Evolutionary conservation across 2,797 vertebrate species (phyloP), one percentile per base, ranked within the genome.

Genomic region (Oreortyx pictus): DNA sequence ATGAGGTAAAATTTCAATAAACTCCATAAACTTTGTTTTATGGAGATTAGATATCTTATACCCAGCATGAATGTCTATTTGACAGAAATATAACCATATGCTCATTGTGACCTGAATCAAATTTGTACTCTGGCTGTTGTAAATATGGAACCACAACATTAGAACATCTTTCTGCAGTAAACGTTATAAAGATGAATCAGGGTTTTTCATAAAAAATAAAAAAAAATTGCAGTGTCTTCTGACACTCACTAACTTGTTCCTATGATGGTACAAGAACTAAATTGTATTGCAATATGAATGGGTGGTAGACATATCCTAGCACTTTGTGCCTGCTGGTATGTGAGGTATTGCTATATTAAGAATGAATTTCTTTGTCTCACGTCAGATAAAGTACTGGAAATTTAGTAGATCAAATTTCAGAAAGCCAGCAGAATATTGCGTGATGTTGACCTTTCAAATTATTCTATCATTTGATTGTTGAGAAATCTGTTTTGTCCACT

Each of bases 381-480:
- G 46, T 85, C 88, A 68, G 50, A 78, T 59, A 64, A 68, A 67
- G 29, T 64, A 62, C 73, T 68, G 80, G 72, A 92, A 79, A 80
- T 95, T 71, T 52, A 62, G 35, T 78, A 56, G 59, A 44, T 39
- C 31, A 72, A 31, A 37, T 70, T 71, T 82, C 10, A 60, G 31
- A 92, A 89, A 90, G 85, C 22, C 89, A 79, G 33, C 83, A 77
- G 57, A n/a, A 16, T 57, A 39, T 54, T 78, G 31, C 83, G 87
- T 92, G 86, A 74, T 83, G 49, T 52, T 86, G 81, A 92, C 80
- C 64, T 96, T 97, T 96, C 80, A 61, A 95, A 93, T 89, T 91
- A 92, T 57, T 93, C 75, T 52, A 4, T 84, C 68, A 70, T 82
- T 71, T 79, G 23, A 71, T 81, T 87, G 70, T 15, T 50, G 96